A percentile compares a stretch with the other conserved stretches of the same genome.
Conservation (phyloP, 1,140 invertebrate genomes). For the Zaprionus vittiger region DNA sequence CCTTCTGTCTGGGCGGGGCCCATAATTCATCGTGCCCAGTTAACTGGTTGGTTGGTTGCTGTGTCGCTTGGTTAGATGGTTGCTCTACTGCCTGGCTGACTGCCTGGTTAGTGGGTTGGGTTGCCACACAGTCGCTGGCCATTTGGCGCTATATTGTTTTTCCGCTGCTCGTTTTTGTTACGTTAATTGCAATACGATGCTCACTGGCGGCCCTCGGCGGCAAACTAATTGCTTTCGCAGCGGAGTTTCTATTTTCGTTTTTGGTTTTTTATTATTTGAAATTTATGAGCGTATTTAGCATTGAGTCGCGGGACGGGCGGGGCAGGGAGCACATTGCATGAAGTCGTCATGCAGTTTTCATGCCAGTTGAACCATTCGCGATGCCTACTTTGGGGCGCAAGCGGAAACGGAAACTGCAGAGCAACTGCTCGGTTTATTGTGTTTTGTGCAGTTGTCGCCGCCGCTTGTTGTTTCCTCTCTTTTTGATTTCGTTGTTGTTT, state of each 20-base stretch:
- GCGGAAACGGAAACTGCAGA: slow-evolving; percentile 79
- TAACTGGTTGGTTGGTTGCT: slow-evolving; percentile 53
- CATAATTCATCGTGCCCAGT: slow-evolving; percentile 71
- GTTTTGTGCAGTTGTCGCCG: slow-evolving; percentile 47
- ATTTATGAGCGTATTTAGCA: slow-evolving; percentile 69
- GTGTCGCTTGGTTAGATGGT: slow-evolving; percentile 30
- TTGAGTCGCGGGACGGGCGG: too few species aligned
- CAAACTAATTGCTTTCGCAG: slow-evolving; percentile 78
- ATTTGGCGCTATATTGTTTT: slow-evolving; percentile 70
- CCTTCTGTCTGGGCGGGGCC: slow-evolving; percentile 32
- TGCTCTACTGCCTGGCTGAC: background rate
- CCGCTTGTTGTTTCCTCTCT: slow-evolving; percentile 33
- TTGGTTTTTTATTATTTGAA: slow-evolving; percentile 33
- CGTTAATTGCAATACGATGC: slow-evolving; percentile 82
- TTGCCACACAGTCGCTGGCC: background rate
- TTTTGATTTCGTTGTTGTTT: slow-evolving; percentile 31
- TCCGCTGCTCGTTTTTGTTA: slow-evolving; percentile 59
- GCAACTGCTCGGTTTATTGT: slow-evolving; percentile 61
- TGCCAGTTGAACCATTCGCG: slow-evolving; percentile 8
- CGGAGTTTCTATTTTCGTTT: slow-evolving; percentile 35
- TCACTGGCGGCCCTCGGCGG: slow-evolving; percentile 52
- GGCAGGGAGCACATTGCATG: slow-evolving; percentile 14
- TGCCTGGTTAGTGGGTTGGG: background rate
- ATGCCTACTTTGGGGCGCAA: slow-evolving; percentile 28
- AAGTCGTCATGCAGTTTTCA: slow-evolving; percentile 58